phyloP scores from a whole-genome alignment of 2,888 invertebrate species.

The Alentia gelatinosa region DNA sequence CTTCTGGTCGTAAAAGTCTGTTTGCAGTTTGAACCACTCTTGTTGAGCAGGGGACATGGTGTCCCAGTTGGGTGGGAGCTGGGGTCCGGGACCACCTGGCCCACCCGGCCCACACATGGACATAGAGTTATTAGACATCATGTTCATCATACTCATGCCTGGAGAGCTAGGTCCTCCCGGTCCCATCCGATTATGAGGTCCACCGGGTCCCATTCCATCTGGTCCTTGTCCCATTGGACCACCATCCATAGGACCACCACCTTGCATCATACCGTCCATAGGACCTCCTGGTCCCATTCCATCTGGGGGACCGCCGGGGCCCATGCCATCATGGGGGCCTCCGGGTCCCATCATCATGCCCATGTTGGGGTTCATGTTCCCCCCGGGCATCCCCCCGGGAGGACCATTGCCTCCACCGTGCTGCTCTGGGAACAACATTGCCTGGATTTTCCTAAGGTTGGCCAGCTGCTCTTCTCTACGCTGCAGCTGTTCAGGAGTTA shows the following conservation, averaged over 20 bases:
- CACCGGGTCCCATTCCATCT: slow-evolving; percentile 62
- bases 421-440: slow-evolving; percentile 92
- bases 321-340: slow-evolving; percentile 55
- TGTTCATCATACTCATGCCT: slow-evolving; percentile 76
- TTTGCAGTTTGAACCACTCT: slow-evolving; percentile 95
- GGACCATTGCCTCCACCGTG: slow-evolving; percentile 54
- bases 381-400: slow-evolving; percentile 28
- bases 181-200: neutral
- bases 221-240: slow-evolving; percentile 80
- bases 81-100: slow-evolving; percentile 62
- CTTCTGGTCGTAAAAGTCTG: slow-evolving; percentile 84
- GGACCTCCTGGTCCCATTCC: slow-evolving; percentile 64
- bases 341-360: slow-evolving; percentile 57
- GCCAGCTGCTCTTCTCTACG: slow-evolving; percentile 96
- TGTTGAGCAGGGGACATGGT: slow-evolving; percentile 84
- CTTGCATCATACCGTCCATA: slow-evolving; percentile 67
- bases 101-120: slow-evolving; percentile 80
- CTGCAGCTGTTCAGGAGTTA: slow-evolving; percentile 96
- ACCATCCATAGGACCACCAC: slow-evolving; percentile 45
- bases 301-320: slow-evolving; percentile 44
- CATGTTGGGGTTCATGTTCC: slow-evolving; percentile 51
- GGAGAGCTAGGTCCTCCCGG: slow-evolving; percentile 63
- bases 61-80: slow-evolving; percentile 73
- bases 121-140: slow-evolving; percentile 68
- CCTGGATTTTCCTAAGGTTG: slow-evolving; percentile 94